These are phyloP conservation scores for Drosophila mettleri DNA, from an alignment of 2,888 invertebrate species.

Conservation along the genomic window DNA sequence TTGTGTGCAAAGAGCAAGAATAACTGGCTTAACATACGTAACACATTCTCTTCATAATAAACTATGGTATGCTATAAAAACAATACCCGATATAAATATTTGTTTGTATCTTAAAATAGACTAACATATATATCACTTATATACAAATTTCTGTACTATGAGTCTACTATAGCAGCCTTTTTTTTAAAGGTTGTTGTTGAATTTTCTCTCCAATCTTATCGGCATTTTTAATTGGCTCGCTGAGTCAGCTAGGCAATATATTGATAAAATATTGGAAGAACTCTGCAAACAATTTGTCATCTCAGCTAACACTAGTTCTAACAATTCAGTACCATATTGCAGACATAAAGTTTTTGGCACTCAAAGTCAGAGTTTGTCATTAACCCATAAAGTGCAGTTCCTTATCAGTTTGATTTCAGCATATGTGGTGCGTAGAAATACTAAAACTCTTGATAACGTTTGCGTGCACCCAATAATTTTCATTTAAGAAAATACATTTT, in stretches of 20 bases:
- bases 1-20: not conserved
- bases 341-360: not conserved
- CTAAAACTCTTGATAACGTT: not conserved
- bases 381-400: conserved; percentile 1
- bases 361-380: not conserved
- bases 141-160: not conserved
- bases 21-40: not conserved
- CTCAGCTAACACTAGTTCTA: not conserved
- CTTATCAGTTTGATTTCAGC: conserved; percentile 3
- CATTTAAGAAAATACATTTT: too few species aligned
- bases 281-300: not conserved
- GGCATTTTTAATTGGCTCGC: not conserved
- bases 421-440: too few species aligned
- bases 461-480: too few species aligned
- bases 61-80: not conserved
- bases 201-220: conserved; percentile 5
- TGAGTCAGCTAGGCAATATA: conserved; percentile 8
- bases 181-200: not conserved
- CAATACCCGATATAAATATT: not conserved
- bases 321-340: not conserved
- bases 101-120: not conserved
- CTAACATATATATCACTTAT: not conserved
- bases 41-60: not conserved
- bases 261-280: conserved; percentile 5
- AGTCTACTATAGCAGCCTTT: not conserved